Base-by-base conservation (phyloP, 1,140 invertebrate genomes). In the Metopolophium dirhodum region DNA sequence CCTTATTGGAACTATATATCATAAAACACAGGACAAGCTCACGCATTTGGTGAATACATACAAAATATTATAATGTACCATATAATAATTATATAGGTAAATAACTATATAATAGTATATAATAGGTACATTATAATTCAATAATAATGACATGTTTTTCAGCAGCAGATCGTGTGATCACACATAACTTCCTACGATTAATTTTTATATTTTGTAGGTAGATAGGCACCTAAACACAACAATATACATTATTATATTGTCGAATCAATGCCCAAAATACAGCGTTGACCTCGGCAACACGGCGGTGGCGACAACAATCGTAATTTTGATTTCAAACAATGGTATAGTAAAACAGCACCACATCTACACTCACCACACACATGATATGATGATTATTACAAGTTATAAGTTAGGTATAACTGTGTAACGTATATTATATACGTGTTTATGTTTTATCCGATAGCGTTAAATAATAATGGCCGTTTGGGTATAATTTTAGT, bases 131-230 rank as follows among this genome's bases (percentile, higher is more conserved):
- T 30, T 14, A n/a, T 77, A 77, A n/a, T 20, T 77, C 61, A 77
- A 77, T 77, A 77, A 77, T 77, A 77, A 77, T 77, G n/a, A n/a
- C 61, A 77, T 77, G 30, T 35, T 77, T 77, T 77, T 77, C n/a
- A 35, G 11, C n/a, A n/a, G 14, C n/a, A 77, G 18, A 35, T 77
- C 30, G 61, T 77, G 61, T 77, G 61, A 77, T 77, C 61, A 14
- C 61, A n/a, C 30, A n/a, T 77, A 77, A 77, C 61, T 77, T 77
- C 61, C 61, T 77, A 77, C 61, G 61, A 77, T 77, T 77, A 77
- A 77, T 77, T 77, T 68, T 77, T 77, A 35, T 77, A 77, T 77
- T 77, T n/a, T 77, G 30, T 77, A 18, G 57, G 11, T 57, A 41
- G 41, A 37, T 37, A 61, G 61, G 30, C n/a, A 77, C 61, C n/a